Percentiles rank a stretch among this genome's conserved stretches.
These are phyloP conservation scores for Benitochromis conjunctus DNA, from an alignment of 2,113 vertebrate species.

Conservation along the genomic window DNA sequence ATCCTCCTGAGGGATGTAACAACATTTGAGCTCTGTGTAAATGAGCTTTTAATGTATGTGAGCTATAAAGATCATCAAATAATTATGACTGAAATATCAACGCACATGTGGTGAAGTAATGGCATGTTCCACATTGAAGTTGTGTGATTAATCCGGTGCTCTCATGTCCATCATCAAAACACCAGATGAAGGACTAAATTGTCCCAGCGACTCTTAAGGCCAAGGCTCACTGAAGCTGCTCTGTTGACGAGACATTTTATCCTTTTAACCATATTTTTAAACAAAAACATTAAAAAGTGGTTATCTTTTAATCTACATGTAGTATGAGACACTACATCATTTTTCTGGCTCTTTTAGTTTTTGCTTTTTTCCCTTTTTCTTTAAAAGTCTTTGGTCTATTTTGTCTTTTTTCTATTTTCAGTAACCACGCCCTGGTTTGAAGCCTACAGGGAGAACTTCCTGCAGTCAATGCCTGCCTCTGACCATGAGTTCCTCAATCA, in stretches of 20 bases:
- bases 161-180: neutral
- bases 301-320: neutral
- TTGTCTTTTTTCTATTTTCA: constrained; percentile 68
- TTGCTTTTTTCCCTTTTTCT: accelerated
- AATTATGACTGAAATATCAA: neutral
- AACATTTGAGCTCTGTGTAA: neutral
- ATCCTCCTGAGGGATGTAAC: too few species aligned
- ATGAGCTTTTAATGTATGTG: neutral
- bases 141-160: neutral
- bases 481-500: constrained; percentile 98
- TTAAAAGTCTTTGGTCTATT: neutral
- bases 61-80: neutral
- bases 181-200: neutral
- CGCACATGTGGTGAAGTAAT: neutral
- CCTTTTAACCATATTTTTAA: neutral
- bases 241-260: neutral
- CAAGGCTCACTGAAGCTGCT: neutral
- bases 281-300: neutral
- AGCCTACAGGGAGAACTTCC: constrained; percentile 92
- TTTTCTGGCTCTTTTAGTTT: neutral
- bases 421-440: constrained; percentile 99
- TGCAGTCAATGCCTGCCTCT: constrained; percentile 91
- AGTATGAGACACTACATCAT: neutral
- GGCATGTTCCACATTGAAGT: neutral
- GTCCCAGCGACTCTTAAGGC: neutral